phyloP scores from a whole-genome alignment of 2,888 invertebrate genomes.

The Stenodera caucasica region DNA sequence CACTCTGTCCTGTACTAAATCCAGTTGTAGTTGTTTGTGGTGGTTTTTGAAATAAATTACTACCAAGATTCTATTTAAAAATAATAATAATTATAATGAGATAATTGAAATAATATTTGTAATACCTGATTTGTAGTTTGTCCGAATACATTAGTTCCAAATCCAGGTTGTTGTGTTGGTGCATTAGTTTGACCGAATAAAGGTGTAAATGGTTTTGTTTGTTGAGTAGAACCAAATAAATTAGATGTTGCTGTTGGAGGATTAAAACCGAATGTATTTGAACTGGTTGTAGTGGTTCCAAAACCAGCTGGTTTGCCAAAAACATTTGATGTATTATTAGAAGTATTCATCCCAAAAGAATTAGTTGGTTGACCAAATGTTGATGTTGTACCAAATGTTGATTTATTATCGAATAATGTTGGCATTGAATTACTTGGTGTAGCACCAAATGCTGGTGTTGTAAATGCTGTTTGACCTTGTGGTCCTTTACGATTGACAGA shows the following conservation, averaged over 20 bases:
- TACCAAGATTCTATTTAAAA: conserved; percentile 44
- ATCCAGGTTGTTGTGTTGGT: conserved; percentile 55
- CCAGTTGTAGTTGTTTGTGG: conserved; percentile 56
- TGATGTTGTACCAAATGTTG: conserved; percentile 38
- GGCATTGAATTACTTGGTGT: conserved; percentile 53
- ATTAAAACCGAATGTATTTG: conserved; percentile 56
- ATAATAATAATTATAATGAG: conserved; percentile 16
- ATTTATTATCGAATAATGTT: conserved; percentile 55
- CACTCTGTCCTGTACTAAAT: conserved; percentile 47
- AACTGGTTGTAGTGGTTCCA: conserved; percentile 44
- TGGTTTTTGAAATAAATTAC: conserved; percentile 55
- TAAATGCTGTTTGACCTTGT: conserved; percentile 50
- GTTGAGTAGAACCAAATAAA: conserved; percentile 51
- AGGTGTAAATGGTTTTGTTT: conserved; percentile 58
- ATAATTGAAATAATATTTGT: neutral
- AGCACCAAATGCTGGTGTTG: conserved; percentile 57
- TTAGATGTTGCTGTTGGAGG: conserved; percentile 50
- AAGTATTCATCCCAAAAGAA: conserved; percentile 67
- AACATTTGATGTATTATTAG: conserved; percentile 48
- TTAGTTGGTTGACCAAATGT: conserved; percentile 61
- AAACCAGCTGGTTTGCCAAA: conserved; percentile 48
- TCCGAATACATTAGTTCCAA: conserved; percentile 55
- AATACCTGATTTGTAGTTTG: conserved; percentile 41
- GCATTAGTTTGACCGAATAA: conserved; percentile 51
- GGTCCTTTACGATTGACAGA: conserved; percentile 76